A percentile compares a stretch with the other conserved stretches of the same genome.
phyloP scores from a whole-genome alignment of 1,140 invertebrate species.

The Drosophila navojoa region DNA sequence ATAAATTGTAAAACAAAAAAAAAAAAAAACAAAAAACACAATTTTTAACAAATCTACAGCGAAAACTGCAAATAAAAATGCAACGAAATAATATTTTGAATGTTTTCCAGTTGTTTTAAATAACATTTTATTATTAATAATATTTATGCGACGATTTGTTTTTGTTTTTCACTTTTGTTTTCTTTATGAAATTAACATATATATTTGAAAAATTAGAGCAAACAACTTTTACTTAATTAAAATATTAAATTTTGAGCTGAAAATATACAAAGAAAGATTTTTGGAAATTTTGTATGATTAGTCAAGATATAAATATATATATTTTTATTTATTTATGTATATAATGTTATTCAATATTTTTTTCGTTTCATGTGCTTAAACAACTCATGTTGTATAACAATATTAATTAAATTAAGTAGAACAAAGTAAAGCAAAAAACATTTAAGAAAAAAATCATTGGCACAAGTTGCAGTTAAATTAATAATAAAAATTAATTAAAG shows the following conservation, averaged over 20 bases:
- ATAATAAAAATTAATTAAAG: conserved; percentile 53
- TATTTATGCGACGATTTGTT: conserved; percentile 21
- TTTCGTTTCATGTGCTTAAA: conserved; percentile 52
- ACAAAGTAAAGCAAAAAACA: conserved; percentile 65
- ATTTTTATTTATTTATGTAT: no score
- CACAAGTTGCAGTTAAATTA: conserved; percentile 84
- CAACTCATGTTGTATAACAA: conserved; percentile 23
- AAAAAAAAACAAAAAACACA: no score
- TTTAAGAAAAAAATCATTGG: conserved; percentile 76
- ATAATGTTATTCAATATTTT: conserved; percentile 30
- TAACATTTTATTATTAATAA: conserved; percentile 74
- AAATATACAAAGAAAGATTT: conserved; percentile 76
- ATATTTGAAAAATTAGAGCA: conserved; percentile 35
- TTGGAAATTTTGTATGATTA: conserved; percentile 62
- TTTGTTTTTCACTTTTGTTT: conserved; percentile 4
- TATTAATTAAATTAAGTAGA: conserved; percentile 49
- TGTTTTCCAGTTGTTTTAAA: conserved; percentile 42
- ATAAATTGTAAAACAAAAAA: no score
- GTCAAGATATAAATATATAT: conserved; percentile 46
- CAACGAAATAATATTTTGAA: conserved; percentile 18
- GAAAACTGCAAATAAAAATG: no score
- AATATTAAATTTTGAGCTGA: conserved; percentile 81
- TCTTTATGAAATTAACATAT: conserved; percentile 46
- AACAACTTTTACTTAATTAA: conserved; percentile 54
- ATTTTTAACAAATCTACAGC: no score